Evolutionary conservation across 2,113 vertebrate species (phyloP).

Genomic region (Rhizomys pruinosus): DNA sequence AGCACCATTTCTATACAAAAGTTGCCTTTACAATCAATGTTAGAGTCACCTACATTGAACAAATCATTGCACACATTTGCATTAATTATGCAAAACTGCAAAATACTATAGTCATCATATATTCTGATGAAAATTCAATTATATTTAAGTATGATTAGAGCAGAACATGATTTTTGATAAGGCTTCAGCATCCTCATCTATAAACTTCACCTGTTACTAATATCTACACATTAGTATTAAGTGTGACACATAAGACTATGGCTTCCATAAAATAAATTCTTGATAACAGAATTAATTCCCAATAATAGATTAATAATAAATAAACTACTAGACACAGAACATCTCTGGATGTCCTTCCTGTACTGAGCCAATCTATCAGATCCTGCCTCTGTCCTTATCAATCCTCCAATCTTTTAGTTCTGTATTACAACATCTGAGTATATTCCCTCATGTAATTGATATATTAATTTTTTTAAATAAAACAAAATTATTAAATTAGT

Average conservation of each 20-base stretch:
- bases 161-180: not conserved
- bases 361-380: no score
- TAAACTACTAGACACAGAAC: not conserved
- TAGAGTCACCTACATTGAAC: not conserved
- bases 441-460: no score
- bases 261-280: not conserved
- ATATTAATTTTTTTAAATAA: no score
- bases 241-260: not conserved
- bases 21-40: constrained; percentile 3
- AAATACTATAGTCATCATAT: not conserved
- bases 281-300: not conserved
- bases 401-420: no score
- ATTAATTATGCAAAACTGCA: constrained; percentile 5
- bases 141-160: not conserved
- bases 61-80: not conserved
- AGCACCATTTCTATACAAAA: not conserved
- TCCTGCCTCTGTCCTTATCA: no score
- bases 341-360: no score
- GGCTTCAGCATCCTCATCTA: not conserved
- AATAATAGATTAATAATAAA: not conserved
- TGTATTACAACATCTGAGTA: no score
- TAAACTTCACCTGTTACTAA: not conserved
- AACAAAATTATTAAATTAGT: no score
- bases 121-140: not conserved
- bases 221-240: not conserved